Conservation (phyloP, 2,797 vertebrate genomes). For the Varecia variegata region DNA sequence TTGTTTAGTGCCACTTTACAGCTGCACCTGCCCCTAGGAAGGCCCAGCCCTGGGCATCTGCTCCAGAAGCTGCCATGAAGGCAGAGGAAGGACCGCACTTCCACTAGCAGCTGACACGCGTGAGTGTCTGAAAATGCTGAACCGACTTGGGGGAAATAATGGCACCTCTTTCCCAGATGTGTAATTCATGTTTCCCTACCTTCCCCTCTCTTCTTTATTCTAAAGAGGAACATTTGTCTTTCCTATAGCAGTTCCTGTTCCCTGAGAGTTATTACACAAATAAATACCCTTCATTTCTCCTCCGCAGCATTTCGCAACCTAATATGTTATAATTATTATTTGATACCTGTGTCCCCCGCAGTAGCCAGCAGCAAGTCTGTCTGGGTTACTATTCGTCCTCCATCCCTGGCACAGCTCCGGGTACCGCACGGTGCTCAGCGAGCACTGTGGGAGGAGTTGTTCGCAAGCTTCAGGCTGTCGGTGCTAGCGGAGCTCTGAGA, state of each 20-base stretch:
- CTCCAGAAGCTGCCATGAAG: background rate
- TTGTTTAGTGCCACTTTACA: background rate
- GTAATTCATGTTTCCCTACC: background rate
- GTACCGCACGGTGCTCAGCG: background rate
- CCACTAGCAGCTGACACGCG: background rate
- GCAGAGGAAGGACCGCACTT: background rate
- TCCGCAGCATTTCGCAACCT: background rate
- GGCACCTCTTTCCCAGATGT: background rate
- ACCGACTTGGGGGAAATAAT: fast-evolving
- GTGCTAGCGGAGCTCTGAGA: background rate
- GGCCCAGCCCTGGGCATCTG: background rate
- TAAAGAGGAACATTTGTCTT: background rate
- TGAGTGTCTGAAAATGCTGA: background rate
- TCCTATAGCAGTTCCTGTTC: background rate
- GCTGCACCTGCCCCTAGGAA: background rate
- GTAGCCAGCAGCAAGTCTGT: background rate
- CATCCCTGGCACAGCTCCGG: background rate
- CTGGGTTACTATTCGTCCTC: background rate
- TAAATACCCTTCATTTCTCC: background rate
- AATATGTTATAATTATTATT: background rate
- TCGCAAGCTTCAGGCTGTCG: background rate
- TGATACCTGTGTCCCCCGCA: background rate
- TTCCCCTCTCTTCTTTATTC: background rate
- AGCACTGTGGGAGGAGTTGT: background rate
- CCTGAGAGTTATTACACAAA: background rate